Evolutionary conservation across 2,797 vertebrate species (phyloP), one percentile per base, ranked within the genome.

Genomic region (Danio tinwini): DNA sequence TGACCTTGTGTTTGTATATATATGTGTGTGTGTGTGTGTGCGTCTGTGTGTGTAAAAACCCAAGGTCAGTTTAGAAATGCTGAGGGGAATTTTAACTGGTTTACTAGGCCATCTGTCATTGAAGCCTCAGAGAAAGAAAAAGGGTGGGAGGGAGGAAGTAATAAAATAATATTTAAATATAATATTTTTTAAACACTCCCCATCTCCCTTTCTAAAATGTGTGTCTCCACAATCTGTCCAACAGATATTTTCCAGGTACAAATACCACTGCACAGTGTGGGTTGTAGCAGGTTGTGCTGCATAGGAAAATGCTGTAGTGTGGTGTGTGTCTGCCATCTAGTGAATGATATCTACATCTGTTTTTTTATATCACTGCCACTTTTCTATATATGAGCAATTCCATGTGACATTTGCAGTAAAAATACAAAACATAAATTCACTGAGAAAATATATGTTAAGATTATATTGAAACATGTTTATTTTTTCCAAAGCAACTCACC

Each of bases 1-100:
- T 84, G 82, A 80, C 80, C 73, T 50, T 76, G 72, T 82, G 14
- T 81, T 21, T 76, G 74, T 50, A 56, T 55, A 61, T 79, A 42
- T 81, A 53, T 64, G 72, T 80, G 69, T 68, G 42, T 49, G 17
- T 71, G 17, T 3, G 74, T 64, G 11, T 65, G 14, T 71, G 17
- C 3, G 74, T 64, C 11, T 65, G 14, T 58, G 65, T 55, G 63
- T 29, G n/a, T n/a, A n/a, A n/a, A 53, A 40, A 47, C 21, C 17
- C 68, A 77, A 59, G 52, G 80, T 67, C 81, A 70, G 63, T 40
- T 59, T 81, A 64, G 76, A 86, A 76, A 70, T 74, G 72, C 53
- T 81, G 52, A 50, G 59, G 67, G 80, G 62, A 56, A 59, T 81
- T 78, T 73, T n/a, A 44, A 68, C 76, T 11, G 69, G 42, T 81